Evolutionary conservation across 2,113 vertebrate species (phyloP), one percentile per base, ranked within the genome.

Genomic region (Ornithorhynchus anatinus): DNA sequence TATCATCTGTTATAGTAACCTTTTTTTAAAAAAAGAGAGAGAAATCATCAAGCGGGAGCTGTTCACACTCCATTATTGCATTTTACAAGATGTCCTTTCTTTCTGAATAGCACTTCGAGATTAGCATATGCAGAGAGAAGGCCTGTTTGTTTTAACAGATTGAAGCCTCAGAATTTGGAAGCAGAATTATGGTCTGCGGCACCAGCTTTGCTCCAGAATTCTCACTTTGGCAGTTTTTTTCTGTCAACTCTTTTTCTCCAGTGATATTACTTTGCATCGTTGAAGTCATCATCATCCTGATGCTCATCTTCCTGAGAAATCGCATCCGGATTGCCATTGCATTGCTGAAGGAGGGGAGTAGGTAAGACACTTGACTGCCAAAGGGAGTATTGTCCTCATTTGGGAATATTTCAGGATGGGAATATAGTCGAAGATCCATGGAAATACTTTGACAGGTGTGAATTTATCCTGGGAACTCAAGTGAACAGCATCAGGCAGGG

Each of bases 261-360:
- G 97, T 97, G 96, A 91, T 97, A 75, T 70, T 92, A 16, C 95
- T 99, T 69, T 92, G 90, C 68, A 78, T 93, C 79, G 85, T 94
- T 12, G 97, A 99, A 86, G 84, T 79, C 38, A 27, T 93, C 72
- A 86, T 98, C 85, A 81, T 97, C 70, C 60, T 98, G 23, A 80
- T 97, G 78, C 89, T 99, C 86, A 94, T 98, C 77, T 97, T 96
- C 91, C 90, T 99, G 75, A 93, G 97, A 82, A 92, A 88, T 38
- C 92, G 96, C 63, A 93, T 99, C 48, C 89, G 89, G 8, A 90
- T 99, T 36, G 95, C 98, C 42, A 95, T 99, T 60, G 90, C 94
- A 23, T 86, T 99, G 54, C 78, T 99, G 72, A 94, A 97, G 82
- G 98, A 99, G 86, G 97, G 96, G 32, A 99, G 98, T 94, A 97